Conservation (phyloP, 2,888 invertebrate species). For the Meganola albula region DNA sequence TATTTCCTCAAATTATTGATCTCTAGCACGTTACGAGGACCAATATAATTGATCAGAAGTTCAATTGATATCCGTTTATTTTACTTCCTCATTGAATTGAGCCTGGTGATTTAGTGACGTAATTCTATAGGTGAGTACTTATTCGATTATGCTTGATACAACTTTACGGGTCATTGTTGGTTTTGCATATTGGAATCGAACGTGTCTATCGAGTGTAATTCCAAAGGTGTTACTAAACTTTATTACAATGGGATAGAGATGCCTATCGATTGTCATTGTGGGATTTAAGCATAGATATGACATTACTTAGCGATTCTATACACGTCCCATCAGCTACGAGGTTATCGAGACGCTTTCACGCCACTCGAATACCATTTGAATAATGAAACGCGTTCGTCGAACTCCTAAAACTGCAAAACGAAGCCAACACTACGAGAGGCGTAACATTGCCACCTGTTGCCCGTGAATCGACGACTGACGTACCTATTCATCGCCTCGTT, state of each 20-base stretch:
- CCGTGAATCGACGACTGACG: slow-evolving; percentile 28
- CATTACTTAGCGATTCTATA: slow-evolving; percentile 55
- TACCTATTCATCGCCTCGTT: slow-evolving; percentile 64
- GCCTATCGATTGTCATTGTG: slow-evolving; percentile 32
- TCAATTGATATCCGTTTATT: slow-evolving; percentile 28
- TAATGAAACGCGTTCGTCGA: slow-evolving; percentile 66
- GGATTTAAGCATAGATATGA: slow-evolving; percentile 37
- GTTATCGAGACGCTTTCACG: slow-evolving; percentile 70
- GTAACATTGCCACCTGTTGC: slow-evolving; percentile 57
- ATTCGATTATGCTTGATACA: slow-evolving; percentile 44
- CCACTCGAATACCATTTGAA: slow-evolving; percentile 69
- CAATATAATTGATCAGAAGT: slow-evolving; percentile 32
- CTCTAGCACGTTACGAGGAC: slow-evolving; percentile 34
- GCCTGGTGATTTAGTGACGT: slow-evolving; percentile 42
- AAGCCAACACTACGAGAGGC: slow-evolving; percentile 34
- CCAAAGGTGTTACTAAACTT: slow-evolving; percentile 32
- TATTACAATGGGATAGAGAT: slow-evolving; percentile 39
- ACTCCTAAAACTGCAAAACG: slow-evolving; percentile 65
- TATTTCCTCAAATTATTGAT: slow-evolving; percentile 55
- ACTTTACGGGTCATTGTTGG: slow-evolving; percentile 36
- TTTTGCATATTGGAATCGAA: slow-evolving; percentile 53
- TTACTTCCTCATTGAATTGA: slow-evolving; percentile 27
- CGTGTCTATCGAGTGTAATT: no score
- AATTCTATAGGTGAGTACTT: slow-evolving; percentile 38
- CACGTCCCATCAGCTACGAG: slow-evolving; percentile 54